Evolutionary conservation across 2,797 vertebrate species (phyloP), one percentile per base, ranked within the genome.

Genomic region (Enteromius paludinosus): DNA sequence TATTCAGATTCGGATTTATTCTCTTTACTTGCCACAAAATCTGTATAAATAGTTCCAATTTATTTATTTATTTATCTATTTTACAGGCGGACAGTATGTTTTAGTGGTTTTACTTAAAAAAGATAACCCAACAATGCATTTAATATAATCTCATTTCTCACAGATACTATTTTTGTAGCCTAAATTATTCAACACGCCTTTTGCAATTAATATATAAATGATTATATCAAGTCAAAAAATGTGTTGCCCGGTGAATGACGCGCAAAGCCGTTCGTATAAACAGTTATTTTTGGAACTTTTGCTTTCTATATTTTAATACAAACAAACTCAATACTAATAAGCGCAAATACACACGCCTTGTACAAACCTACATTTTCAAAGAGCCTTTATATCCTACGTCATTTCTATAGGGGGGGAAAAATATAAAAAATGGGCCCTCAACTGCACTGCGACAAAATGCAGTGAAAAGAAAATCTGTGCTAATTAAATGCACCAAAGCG

Each of bases 371-470:
- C 0, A 35, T 54, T 35, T 73, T 35, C 28, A 35, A 70, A 28
- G 68, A 73, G 30, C 5, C 28, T 73, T 35, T 35, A n/a, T 62
- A 30, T 30, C 8, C 6, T 52, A 54, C 28, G 2, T 25, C 38
- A 28, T 5, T 23, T 45, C 17, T 33, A 15, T 30, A n/a, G 0
- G 3, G n/a, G 8, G 5, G 5, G n/a, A n/a, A 28, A 30, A 18
- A 69, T 23, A n/a, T 45, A 2, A 47, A 20, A 69, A 56, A 18
- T 43, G 35, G 8, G 18, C 7, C 62, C 65, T 30, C 4, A 43
- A 70, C 68, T 72, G 54, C 79, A 81, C 28, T 49, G 69, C 43
- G 79, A 72, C 68, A 72, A 64, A 62, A 81, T 49, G 6, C 52
- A 25, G n/a, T 5, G 17, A 30, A 79, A 79, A 56, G n/a, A 69